phyloP scores from a whole-genome alignment of 2,888 invertebrate species.

The Chymomyza amoena region DNA sequence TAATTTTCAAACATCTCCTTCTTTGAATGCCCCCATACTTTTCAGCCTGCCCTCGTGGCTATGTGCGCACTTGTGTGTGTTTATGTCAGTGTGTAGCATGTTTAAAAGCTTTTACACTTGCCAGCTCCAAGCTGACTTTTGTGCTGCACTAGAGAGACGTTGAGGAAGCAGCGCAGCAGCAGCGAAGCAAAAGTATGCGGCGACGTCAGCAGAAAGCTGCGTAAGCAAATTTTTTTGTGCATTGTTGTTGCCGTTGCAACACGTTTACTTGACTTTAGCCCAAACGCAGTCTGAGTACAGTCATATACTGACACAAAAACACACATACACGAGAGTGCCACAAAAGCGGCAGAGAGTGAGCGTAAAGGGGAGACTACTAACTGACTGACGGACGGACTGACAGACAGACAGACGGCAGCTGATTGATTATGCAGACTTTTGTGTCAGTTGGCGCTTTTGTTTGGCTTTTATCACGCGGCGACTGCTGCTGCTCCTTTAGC shows the following conservation, averaged over 20 bases:
- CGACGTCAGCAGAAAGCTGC: neutral
- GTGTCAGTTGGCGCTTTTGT: conserved; percentile 60
- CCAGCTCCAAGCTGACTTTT: conserved; percentile 58
- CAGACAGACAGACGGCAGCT: conserved; percentile 25
- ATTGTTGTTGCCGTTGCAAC: neutral
- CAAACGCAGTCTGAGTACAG: neutral
- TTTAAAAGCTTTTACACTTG: conserved; percentile 71
- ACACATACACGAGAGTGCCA: neutral
- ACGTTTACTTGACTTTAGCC: neutral
- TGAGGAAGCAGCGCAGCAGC: conserved; percentile 32
- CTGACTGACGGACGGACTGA: conserved; percentile 14
- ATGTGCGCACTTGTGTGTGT: neutral
- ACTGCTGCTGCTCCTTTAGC: conserved; percentile 4
- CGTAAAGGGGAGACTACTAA: neutral
- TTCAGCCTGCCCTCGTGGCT: too few relatives aligned
- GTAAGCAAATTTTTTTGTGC: neutral
- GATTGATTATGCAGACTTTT: conserved; percentile 72
- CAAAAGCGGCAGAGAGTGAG: neutral
- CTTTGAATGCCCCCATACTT: neutral
- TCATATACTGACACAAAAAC: neutral
- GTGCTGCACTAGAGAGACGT: conserved; percentile 25
- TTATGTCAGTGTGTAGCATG: conserved; percentile 43
- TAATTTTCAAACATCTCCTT: too few relatives aligned
- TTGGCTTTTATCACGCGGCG: conserved; percentile 1
- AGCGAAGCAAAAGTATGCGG: neutral